phyloP scores from a whole-genome alignment of 2,113 vertebrate species.

The Microcebus murinus region DNA sequence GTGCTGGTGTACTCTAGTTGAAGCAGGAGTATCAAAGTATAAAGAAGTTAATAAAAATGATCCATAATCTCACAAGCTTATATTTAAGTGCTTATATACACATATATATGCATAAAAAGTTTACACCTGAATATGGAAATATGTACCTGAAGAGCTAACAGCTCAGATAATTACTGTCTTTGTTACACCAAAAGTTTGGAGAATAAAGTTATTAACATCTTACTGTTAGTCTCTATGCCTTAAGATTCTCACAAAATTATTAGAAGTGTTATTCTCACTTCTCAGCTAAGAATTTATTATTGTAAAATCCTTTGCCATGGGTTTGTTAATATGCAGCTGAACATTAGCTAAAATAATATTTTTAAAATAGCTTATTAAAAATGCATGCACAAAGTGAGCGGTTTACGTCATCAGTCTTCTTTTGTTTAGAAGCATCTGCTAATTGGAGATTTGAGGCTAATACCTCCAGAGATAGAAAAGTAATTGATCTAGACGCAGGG shows the following conservation, averaged over 20 bases:
- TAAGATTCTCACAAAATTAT: constrained; percentile 27
- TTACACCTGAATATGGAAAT: constrained; percentile 19
- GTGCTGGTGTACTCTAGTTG: neutral
- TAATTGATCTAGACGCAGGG: neutral
- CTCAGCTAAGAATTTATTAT: constrained; percentile 7
- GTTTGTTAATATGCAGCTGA: neutral
- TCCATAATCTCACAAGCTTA: neutral
- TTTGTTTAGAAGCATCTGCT: constrained; percentile 6
- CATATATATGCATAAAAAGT: neutral
- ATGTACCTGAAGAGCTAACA: neutral
- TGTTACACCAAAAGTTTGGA: constrained; percentile 1
- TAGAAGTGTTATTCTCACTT: constrained; percentile 3
- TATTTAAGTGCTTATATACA: neutral
- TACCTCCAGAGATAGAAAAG: neutral
- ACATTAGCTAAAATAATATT: neutral
- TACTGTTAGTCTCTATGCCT: neutral
- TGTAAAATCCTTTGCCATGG: neutral
- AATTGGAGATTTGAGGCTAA: neutral
- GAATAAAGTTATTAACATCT: constrained; percentile 33
- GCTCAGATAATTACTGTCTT: constrained; percentile 36
- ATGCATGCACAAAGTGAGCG: neutral
- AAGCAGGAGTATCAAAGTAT: neutral
- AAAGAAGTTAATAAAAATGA: neutral
- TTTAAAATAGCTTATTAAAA: neutral
- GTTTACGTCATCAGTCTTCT: neutral